These are phyloP conservation scores for Pedetes capensis DNA, from an alignment of 2,113 vertebrate species.

Conservation along the genomic window DNA sequence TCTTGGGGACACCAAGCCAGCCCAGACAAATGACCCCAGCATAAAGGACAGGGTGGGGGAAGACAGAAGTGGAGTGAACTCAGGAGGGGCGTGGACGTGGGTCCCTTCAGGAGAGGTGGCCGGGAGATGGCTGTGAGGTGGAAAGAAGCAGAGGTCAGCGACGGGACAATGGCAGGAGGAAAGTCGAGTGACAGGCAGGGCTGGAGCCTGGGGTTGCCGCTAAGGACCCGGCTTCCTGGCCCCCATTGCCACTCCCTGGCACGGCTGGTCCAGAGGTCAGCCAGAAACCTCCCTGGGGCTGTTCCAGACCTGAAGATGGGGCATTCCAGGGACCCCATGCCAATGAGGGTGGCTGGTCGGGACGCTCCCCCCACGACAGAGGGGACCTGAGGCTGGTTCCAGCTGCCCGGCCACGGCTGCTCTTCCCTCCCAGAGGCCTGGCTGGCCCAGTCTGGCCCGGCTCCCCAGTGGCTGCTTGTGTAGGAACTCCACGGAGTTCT, in stretches of 20 bases:
- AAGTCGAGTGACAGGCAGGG: no score
- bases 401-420: neutral
- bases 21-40: neutral
- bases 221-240: neutral
- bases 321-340: neutral
- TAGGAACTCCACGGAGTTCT: neutral
- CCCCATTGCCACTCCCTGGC: neutral
- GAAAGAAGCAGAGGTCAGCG: neutral
- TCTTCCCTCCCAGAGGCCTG: no score
- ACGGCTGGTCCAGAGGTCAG: neutral
- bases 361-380: neutral
- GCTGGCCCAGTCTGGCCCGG: no score
- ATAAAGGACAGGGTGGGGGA: neutral
- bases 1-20: neutral
- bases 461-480: no score
- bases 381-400: no score
- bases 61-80: neutral
- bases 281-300: no score
- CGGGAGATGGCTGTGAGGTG: neutral
- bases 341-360: neutral
- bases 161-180: neutral
- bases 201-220: neutral
- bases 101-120: neutral
- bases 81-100: neutral
- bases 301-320: neutral